These are phyloP conservation scores for Linepithema humile DNA, from an alignment of 1,140 invertebrate genomes.

Conservation along the genomic window DNA sequence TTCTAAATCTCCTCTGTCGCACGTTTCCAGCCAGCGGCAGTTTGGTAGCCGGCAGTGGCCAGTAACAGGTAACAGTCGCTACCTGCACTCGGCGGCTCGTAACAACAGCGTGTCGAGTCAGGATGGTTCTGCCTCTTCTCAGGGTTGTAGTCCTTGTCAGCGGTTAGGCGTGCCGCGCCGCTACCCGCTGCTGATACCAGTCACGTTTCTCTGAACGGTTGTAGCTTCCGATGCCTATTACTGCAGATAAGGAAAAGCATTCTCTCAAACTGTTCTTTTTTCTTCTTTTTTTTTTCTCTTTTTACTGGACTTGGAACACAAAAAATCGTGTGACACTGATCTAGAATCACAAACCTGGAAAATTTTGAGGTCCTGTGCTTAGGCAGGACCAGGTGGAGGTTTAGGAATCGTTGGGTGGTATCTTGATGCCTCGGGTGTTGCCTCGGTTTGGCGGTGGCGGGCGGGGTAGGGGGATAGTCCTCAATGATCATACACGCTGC, in stretches of 20 bases:
- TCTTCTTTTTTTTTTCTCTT: neutral
- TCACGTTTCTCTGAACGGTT: conserved; percentile 97
- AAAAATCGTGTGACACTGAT: neutral
- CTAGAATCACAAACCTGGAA: conserved; percentile 85
- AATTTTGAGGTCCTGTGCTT: conserved; percentile 95
- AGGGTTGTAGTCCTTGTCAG: conserved; percentile 74
- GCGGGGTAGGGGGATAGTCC: conserved; percentile 81
- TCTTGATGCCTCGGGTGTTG: conserved; percentile 81
- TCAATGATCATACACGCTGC: conserved; percentile 87
- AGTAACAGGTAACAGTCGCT: conserved; percentile 68
- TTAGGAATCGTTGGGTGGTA: conserved; percentile 82
- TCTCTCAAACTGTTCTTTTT: neutral
- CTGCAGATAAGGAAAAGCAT: conserved; percentile 76
- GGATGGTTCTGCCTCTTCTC: conserved; percentile 73
- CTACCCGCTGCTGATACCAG: conserved; percentile 83
- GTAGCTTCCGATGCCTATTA: conserved; percentile 97
- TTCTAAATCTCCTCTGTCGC: conserved; percentile 69
- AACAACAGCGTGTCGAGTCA: conserved; percentile 78
- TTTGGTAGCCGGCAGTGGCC: conserved; percentile 73
- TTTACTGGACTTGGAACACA: too few relatives aligned
- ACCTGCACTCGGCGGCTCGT: conserved; percentile 75
- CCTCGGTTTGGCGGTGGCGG: conserved; percentile 78
- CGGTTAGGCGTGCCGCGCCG: conserved; percentile 84
- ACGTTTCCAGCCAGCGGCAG: conserved; percentile 74
- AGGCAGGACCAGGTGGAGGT: conserved; percentile 80